Base-by-base conservation (phyloP, 2,113 vertebrate species). In the Hemiprocne comata region DNA sequence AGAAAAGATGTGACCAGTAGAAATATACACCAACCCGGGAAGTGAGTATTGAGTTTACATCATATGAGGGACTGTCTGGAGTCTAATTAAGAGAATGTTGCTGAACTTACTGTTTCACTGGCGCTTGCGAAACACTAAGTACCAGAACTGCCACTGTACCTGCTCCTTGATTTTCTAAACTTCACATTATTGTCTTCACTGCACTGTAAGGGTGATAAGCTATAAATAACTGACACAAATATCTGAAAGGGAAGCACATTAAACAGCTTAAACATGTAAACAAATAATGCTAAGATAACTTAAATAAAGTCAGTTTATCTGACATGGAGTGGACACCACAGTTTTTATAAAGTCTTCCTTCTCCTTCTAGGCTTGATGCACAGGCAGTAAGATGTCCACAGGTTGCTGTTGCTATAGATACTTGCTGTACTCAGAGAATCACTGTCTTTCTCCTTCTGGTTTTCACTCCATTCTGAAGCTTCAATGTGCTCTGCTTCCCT, bases 301-400 rank as follows among this genome's bases (percentile, higher is more conserved):
- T 82, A 23, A 92, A 92, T n/a, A 23, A 87, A 74, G 62, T 51
- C 65, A 71, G 51, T 28, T 2, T 17, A 89, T 58, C 50, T 88
- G 93, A 79, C 57, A 82, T 38, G 65, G 86, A 69, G 54, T 7
- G 36, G 95, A 73, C 50, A 93, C 20, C 72, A 33, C 12, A 89
- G 75, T 95, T 89, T 93, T 57, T 97, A 98, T 9, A 98, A 4
- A 7, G 98, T 98, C 97, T 98, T 98, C 53, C 98, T 99, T 87
- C 98, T 98, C 94, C 97, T 98, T 82, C 85, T 97, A 94, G 77
- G 78, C 96, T 97, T 98, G 94, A 96, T 38, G 60, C 97, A 97
- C 0, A 95, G 82, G 96, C 97, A 98, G 87, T 97, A 95, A 96
- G 98, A 98, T 75, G 94, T 92, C 92, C 98, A 97, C 64, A 96